Percentiles rank a stretch among this genome's conserved stretches.
Evolutionary conservation across 2,797 vertebrate genomes (phyloP).

Genomic region (Oryzias sinensis): DNA sequence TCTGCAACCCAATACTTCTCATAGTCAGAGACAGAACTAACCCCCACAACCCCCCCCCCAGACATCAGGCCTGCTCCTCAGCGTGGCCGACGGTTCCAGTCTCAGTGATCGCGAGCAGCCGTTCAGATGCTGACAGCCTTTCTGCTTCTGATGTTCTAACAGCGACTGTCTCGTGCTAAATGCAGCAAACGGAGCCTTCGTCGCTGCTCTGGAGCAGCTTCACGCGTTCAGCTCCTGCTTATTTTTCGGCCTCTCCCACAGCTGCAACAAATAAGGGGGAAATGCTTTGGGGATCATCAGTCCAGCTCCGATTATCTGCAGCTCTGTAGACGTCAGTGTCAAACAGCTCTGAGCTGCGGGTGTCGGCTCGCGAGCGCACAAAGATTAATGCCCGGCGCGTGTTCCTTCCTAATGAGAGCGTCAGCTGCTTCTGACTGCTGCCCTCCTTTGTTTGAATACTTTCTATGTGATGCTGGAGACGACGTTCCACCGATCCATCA

Average conservation of each 20-base stretch:
- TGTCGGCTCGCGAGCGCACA: slow-evolving; percentile 46
- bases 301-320: slow-evolving; percentile 31
- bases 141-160: neutral
- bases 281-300: slow-evolving; percentile 21
- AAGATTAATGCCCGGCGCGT: slow-evolving; percentile 46
- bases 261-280: slow-evolving; percentile 18
- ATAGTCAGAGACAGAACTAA: slow-evolving; percentile 37
- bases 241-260: slow-evolving; percentile 8
- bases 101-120: slow-evolving; percentile 11
- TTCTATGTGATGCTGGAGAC: neutral
- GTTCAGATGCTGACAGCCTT: slow-evolving; percentile 13
- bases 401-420: slow-evolving; percentile 39
- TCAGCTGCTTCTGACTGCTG: slow-evolving; percentile 42
- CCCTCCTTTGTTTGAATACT: slow-evolving; percentile 45
- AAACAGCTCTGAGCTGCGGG: slow-evolving; percentile 27
- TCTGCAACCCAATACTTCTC: slow-evolving; percentile 8
- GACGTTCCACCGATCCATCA: neutral
- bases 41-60: slow-evolving; percentile 13
- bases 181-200: neutral
- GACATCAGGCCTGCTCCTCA: slow-evolving; percentile 18
- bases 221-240: neutral
- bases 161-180: neutral
- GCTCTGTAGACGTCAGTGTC: slow-evolving; percentile 36
- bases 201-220: neutral
- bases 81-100: slow-evolving; percentile 16